Conservation (phyloP, 2,888 invertebrate genomes). For the Tipula confusa region DNA sequence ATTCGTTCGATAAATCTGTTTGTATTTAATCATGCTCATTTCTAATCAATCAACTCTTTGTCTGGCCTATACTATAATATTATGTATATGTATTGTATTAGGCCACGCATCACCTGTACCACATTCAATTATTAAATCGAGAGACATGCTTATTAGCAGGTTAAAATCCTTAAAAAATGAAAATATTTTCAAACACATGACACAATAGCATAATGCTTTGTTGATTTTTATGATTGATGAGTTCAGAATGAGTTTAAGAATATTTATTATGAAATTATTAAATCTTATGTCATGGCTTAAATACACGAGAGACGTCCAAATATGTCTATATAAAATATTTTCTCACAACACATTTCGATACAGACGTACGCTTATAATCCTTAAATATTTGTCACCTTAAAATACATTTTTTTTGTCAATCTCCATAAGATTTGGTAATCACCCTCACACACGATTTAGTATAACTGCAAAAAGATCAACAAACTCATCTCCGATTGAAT, state of each 20-base stretch:
- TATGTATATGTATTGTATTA: background rate
- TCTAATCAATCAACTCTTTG: background rate
- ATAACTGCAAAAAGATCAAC: background rate
- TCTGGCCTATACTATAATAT: too few species aligned
- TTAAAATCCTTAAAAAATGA: background rate
- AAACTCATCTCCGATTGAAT: background rate
- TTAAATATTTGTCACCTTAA: constrained; percentile 16
- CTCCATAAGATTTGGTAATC: background rate
- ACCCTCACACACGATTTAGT: background rate
- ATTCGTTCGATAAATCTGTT: background rate
- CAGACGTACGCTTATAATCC: background rate
- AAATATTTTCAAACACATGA: background rate
- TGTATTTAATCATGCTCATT: background rate
- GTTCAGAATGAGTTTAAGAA: background rate
- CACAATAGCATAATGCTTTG: background rate
- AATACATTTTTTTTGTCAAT: background rate
- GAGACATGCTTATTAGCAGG: background rate
- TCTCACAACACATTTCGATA: background rate
- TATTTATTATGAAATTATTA: background rate
- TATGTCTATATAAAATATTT: background rate
- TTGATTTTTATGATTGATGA: constrained; percentile 20
- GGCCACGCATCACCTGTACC: background rate
- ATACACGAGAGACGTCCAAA: background rate
- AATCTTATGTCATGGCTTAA: too few species aligned
- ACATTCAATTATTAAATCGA: background rate